Base-by-base conservation (phyloP, 92 coral and sea anemone species). In the Montipora capitata region DNA sequence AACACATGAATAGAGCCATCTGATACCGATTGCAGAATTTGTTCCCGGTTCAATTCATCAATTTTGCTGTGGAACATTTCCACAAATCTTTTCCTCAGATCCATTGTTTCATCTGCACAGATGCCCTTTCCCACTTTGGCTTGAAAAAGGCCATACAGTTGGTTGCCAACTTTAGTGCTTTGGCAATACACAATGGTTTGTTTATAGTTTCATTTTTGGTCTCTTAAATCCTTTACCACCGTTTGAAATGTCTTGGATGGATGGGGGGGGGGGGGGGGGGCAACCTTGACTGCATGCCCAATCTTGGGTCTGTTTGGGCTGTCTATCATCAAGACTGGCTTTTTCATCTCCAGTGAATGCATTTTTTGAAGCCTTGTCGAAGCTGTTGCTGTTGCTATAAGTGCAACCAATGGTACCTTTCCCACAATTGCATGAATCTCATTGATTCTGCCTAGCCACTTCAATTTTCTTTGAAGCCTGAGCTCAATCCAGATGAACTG, bases 11-110 rank as follows among this genome's bases (percentile, higher is more conserved):
- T 43, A 0, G 56, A 20, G 69, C 86, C 94, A 44, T 69, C 4
- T 67, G 20, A 20, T 16, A 16, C 57, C 0, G 80, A 70, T 35
- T 83, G 40, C 17, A 88, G 27, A 44, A 92, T 88, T 0, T 88
- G 58, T 8, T 88, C 80, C 44, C 68, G 18, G 49, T 84, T 84
- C 8, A 72, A 80, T 10, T 92, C 88, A 67, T 88, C 91, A 74
- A 74, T 85, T 57, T 88, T 74, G 68, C 80, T 68, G 56, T 92
- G 95, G 40, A 62, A 92, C 95, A 89, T 89, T 70, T 92, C 90
- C 5, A 88, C 89, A 5, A 20, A 20, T 20, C n/a, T n/a, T n/a
- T n/a, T n/a, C n/a, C n/a, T n/a, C n/a, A n/a, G n/a, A n/a, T n/a
- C n/a, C n/a, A n/a, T n/a, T n/a, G n/a, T n/a, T n/a, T n/a, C n/a